Evolutionary conservation across 2,888 invertebrate genomes (phyloP).

Genomic region (Branchipolynoe longqiensis): DNA sequence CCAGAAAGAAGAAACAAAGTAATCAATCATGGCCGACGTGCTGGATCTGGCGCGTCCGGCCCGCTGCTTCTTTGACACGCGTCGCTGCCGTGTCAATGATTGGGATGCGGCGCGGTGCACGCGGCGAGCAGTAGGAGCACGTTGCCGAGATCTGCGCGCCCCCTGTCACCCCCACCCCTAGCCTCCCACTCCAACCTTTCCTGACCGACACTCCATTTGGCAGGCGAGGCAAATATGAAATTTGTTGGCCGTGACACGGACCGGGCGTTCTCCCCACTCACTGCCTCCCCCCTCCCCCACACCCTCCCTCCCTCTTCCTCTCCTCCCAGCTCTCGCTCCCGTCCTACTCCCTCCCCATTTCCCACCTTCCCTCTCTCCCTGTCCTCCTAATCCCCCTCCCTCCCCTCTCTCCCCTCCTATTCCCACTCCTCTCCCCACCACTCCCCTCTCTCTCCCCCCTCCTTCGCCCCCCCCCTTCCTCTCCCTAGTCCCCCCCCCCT

Average conservation of each 20-base stretch:
- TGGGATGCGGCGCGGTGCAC: constrained; percentile 43
- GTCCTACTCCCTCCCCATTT: neutral
- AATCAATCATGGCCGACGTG: constrained; percentile 52
- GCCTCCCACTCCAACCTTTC: neutral
- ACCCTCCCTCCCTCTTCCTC: neutral
- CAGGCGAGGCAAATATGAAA: neutral
- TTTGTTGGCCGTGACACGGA: no score
- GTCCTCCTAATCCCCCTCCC: constrained; percentile 11
- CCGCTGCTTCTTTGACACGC: constrained; percentile 38
- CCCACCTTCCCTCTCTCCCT: neutral
- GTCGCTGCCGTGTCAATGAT: constrained; percentile 38
- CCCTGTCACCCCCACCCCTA: constrained; percentile 26
- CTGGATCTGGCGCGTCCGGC: constrained; percentile 44
- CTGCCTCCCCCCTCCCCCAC: constrained; percentile 5
- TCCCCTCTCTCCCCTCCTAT: neutral
- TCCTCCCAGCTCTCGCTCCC: neutral
- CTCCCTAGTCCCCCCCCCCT: no score
- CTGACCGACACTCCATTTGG: no score
- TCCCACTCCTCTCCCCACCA: neutral
- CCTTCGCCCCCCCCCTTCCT: neutral
- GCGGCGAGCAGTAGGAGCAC: neutral
- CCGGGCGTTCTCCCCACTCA: no score
- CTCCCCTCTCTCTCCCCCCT: constrained; percentile 1
- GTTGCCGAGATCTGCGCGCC: neutral
- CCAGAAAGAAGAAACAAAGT: constrained; percentile 51